A percentile compares a stretch with the other conserved stretches of the same genome.
phyloP scores from a whole-genome alignment of 2,113 vertebrate species.

The Varanus salvator region DNA sequence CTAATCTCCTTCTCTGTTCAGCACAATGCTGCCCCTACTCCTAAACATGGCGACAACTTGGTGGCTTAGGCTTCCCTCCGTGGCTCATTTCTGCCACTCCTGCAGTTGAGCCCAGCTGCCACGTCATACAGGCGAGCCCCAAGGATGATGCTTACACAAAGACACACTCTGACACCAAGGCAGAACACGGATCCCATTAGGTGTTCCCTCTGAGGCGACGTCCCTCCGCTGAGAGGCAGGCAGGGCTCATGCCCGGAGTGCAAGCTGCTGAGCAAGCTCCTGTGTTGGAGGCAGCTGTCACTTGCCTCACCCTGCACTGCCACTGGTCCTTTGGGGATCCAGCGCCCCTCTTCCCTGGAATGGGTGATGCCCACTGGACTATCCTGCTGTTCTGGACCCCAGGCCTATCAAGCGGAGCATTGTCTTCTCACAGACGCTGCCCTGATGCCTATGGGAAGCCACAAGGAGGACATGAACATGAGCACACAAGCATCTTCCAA shows the following conservation, averaged over 20 bases:
- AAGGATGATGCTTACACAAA: rapidly evolving
- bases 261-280: not conserved
- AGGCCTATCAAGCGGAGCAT: not conserved
- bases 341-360: not conserved
- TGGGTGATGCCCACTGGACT: not conserved
- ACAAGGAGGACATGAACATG: not conserved
- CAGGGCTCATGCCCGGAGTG: not conserved
- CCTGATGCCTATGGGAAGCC: not conserved
- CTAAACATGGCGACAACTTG: rapidly evolving
- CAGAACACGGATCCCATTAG: not conserved
- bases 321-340: not conserved
- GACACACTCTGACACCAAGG: not conserved
- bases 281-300: not conserved
- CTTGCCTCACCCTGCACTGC: not conserved
- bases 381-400: not conserved
- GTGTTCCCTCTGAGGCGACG: too few species aligned
- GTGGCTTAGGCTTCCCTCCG: rapidly evolving
- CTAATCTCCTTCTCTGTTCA: not conserved
- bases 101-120: rapidly evolving
- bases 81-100: rapidly evolving
- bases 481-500: too few species aligned
- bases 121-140: not conserved
- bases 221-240: not conserved
- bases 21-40: rapidly evolving
- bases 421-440: not conserved